phyloP scores from a whole-genome alignment of 2,113 vertebrate species.

The Malurus melanocephalus region DNA sequence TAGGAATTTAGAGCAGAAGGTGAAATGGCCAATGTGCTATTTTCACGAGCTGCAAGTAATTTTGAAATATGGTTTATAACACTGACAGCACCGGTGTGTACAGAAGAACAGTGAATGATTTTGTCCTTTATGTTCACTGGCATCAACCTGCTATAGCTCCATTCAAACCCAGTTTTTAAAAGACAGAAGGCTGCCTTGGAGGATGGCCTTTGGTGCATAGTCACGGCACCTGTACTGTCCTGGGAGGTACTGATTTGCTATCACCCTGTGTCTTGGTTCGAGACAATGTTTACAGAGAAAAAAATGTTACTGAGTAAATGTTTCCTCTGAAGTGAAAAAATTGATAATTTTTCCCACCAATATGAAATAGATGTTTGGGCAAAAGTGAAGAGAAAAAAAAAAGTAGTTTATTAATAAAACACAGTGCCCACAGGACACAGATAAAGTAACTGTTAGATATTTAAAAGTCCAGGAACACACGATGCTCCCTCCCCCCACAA shows the following conservation, averaged over 20 bases:
- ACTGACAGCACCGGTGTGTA: rapidly evolving
- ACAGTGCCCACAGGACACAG: no score
- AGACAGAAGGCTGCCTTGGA: background rate
- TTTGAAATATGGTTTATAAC: background rate
- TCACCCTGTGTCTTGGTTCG: background rate
- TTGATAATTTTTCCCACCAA: no score
- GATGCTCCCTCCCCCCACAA: no score
- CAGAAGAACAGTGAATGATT: background rate
- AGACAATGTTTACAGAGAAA: no score
- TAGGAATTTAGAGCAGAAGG: background rate
- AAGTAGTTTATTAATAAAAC: no score
- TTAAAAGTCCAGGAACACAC: no score
- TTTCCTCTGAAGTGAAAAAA: no score
- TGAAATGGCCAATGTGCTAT: background rate
- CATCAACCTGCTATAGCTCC: background rate
- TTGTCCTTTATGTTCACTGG: background rate
- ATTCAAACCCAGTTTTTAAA: background rate
- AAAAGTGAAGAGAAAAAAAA: no score
- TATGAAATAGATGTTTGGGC: no score
- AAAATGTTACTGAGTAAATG: no score
- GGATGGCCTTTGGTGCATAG: rapidly evolving
- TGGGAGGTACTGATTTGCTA: background rate
- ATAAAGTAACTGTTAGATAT: no score
- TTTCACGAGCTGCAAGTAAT: background rate
- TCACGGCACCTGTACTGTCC: background rate